These are phyloP conservation scores for Clarias pachynema DNA, from an alignment of 2,797 vertebrate genomes.

Conservation along the genomic window DNA sequence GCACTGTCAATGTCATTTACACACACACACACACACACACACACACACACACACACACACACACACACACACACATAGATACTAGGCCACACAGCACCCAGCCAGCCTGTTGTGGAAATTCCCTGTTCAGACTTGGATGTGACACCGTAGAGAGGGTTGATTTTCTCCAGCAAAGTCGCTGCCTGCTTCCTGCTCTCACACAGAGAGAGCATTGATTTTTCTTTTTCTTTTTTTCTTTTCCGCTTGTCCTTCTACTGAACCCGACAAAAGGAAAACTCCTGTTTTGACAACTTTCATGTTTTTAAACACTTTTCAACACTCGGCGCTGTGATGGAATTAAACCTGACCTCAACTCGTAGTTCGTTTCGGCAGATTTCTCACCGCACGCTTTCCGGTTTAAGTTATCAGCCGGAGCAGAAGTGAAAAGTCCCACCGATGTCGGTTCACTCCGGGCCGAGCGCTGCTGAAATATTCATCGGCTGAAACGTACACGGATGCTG, in stretches of 20 bases:
- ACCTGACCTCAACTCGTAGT: conserved; percentile 1
- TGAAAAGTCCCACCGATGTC: conserved; percentile 13
- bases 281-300: background rate
- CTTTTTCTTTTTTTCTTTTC: background rate
- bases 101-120: conserved; percentile 28
- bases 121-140: conserved; percentile 13
- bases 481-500: conserved; percentile 34
- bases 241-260: conserved; percentile 71
- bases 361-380: background rate
- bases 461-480: conserved; percentile 46
- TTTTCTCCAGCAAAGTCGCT: conserved; percentile 20
- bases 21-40: conserved; percentile 37
- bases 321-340: background rate
- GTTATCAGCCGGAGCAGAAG: conserved; percentile 25
- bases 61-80: background rate
- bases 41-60: background rate
- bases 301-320: background rate
- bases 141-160: conserved; percentile 20
- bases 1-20: conserved; percentile 42
- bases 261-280: conserved; percentile 27
- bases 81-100: conserved; percentile 24
- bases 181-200: conserved; percentile 50
- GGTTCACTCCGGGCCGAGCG: conserved; percentile 22
- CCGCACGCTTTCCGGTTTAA: conserved; percentile 8
- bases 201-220: conserved; percentile 70